These are phyloP conservation scores for Phrynocephalus forsythii DNA, from an alignment of 2,797 vertebrate genomes.

Conservation along the genomic window DNA sequence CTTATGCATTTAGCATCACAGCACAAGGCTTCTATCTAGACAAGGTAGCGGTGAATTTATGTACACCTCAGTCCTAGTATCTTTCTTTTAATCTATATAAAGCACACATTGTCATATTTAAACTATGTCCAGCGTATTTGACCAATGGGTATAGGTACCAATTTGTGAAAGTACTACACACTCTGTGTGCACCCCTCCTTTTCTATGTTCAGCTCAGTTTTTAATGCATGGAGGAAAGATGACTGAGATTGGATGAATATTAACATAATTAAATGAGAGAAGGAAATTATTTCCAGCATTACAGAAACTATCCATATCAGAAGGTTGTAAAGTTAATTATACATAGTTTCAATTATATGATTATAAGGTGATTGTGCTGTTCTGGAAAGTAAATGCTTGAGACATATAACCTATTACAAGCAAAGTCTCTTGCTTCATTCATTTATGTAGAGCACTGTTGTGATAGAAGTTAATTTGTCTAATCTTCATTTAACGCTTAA, in stretches of 20 bases:
- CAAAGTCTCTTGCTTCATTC: constrained; percentile 50
- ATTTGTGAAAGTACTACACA: constrained; percentile 30
- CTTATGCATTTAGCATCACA: neutral
- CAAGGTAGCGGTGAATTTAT: neutral
- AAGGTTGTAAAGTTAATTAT: constrained; percentile 46
- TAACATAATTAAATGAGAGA: constrained; percentile 41
- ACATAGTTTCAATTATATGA: constrained; percentile 17
- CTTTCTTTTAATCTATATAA: neutral
- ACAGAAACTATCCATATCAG: constrained; percentile 26
- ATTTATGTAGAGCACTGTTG: constrained; percentile 14
- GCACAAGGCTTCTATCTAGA: neutral
- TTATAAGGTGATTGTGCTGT: constrained; percentile 25
- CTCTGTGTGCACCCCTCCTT: neutral
- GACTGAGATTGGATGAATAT: constrained; percentile 17
- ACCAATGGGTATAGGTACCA: constrained; percentile 14
- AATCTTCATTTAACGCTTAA: neutral
- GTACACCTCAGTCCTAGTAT: neutral
- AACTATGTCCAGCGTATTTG: neutral
- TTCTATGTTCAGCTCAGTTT: constrained; percentile 18
- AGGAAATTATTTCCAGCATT: constrained; percentile 41
- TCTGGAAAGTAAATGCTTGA: constrained; percentile 24
- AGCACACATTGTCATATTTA: neutral
- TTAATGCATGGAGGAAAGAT: constrained; percentile 27
- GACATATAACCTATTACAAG: neutral
- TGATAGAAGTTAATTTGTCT: neutral